Conservation (phyloP, 2,888 invertebrate species). For the Prosapia bicincta region DNA sequence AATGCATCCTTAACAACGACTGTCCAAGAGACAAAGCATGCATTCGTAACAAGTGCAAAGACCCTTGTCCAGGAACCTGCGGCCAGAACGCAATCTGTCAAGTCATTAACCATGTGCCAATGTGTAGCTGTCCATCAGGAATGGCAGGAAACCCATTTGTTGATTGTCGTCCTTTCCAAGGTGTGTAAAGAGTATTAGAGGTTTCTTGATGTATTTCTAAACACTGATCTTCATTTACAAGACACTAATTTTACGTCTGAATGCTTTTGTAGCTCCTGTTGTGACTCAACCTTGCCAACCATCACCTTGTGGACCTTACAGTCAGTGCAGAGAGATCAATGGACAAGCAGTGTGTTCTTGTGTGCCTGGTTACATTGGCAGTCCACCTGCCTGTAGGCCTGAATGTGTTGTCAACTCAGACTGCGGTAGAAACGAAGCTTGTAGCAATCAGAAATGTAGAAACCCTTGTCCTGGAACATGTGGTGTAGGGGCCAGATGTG, state of each 20-base stretch:
- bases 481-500: slow-evolving; percentile 66
- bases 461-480: slow-evolving; percentile 75
- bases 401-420: slow-evolving; percentile 57
- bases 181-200: slow-evolving; percentile 44
- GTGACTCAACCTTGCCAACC: slow-evolving; percentile 57
- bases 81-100: slow-evolving; percentile 77
- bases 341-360: slow-evolving; percentile 76
- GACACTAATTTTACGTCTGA: not conserved
- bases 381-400: slow-evolving; percentile 60
- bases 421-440: slow-evolving; percentile 65
- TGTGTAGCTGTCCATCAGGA: slow-evolving; percentile 50
- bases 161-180: slow-evolving; percentile 57
- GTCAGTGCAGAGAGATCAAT: slow-evolving; percentile 65
- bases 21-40: slow-evolving; percentile 80
- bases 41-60: slow-evolving; percentile 72
- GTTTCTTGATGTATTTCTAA: no score
- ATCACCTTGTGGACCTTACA: slow-evolving; percentile 66
- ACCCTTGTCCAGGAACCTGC: slow-evolving; percentile 79
- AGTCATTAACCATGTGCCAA: slow-evolving; percentile 72
- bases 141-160: slow-evolving; percentile 52
- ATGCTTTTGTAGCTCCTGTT: slow-evolving; percentile 41
- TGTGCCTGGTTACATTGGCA: slow-evolving; percentile 65
- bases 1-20: slow-evolving; percentile 75
- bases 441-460: slow-evolving; percentile 71
- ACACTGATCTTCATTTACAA: no score